Evolutionary conservation across 2,888 invertebrate species (phyloP), one percentile per base, ranked within the genome.

Genomic region (Drosophila siamana): DNA sequence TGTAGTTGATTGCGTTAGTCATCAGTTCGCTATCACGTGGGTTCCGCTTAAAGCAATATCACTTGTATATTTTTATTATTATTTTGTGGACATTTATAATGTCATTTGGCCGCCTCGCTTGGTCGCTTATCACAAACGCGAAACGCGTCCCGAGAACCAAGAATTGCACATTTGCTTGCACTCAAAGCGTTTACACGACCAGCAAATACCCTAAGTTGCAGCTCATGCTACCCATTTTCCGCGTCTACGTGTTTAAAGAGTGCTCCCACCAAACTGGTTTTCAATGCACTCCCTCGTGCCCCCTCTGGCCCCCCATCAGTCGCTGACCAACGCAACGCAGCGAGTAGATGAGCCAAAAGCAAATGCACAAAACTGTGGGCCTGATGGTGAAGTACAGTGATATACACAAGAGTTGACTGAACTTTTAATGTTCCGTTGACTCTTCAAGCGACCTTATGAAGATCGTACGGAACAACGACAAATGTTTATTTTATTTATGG

Each of bases 41-140:
- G 19, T 40, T 30, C 38, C 38, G 44, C 44, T 8, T 28, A 9
- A 3, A 8, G 24, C 33, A n/a, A 24, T 33, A 16, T 28, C 11
- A 26, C 13, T 19, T 48, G 11, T 16, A 3, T 30, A 36, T 38
- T 33, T 30, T n/a, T 38, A 24, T 22, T 13, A 30, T 28, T 40
- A 0, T 54, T 54, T 30, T 43, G 28, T 6, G 24, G 7, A 11
- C 22, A 36, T 62, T 48, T 59, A 15, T 43, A 38, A 36, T 61
- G 47, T 26, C 44, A 43, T 54, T 57, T 26, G 11, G 28, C 30
- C 57, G 56, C 30, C 54, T 41, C 15, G 52, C 15, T 57, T 50
- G 36, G 19, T 6, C 47, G 62, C 63, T 69, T 75, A 72, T 62
- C 72, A 55, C 30, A 22, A 44, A 33, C 7, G 28, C 22, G 15